A percentile compares a stretch with the other conserved stretches of the same genome.
Evolutionary conservation across 1,140 invertebrate species (phyloP).

Genomic region (Alviniconcha marisindica): DNA sequence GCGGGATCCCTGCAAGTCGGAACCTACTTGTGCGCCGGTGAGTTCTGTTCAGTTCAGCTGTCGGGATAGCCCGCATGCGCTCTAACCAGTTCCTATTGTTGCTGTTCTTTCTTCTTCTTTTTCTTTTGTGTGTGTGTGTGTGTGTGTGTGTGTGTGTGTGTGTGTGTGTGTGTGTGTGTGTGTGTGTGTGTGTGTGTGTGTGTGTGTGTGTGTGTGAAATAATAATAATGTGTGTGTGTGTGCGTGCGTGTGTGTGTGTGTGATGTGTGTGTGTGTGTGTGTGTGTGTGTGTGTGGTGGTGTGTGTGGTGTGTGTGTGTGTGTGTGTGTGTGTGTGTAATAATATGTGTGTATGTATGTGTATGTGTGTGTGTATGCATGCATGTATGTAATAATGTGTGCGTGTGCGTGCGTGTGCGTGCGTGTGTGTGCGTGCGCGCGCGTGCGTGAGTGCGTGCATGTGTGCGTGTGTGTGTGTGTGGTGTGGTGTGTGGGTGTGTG

Average conservation of each 20-base stretch:
- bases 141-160: neutral
- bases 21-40: conserved; percentile 72
- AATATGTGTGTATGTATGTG: too few species aligned
- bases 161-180: neutral
- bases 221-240: neutral
- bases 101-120: neutral
- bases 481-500: too few species aligned
- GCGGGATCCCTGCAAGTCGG: conserved; percentile 81
- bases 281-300: conserved; percentile 64
- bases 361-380: conserved; percentile 84
- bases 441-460: too few species aligned
- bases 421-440: neutral
- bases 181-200: too few species aligned
- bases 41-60: conserved; percentile 12
- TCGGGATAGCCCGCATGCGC: too few species aligned
- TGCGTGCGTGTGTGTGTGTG: neutral
- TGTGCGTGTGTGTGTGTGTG: conserved; percentile 83
- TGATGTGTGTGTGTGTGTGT: too few species aligned
- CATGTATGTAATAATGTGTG: too few species aligned
- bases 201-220: conserved; percentile 80
- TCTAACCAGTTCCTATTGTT: neutral
- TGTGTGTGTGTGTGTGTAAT: neutral
- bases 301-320: neutral
- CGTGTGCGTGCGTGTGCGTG: neutral
- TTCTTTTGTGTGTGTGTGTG: neutral